Base-by-base conservation (phyloP, 2,797 vertebrate genomes). In the Phoeniculus purpureus region DNA sequence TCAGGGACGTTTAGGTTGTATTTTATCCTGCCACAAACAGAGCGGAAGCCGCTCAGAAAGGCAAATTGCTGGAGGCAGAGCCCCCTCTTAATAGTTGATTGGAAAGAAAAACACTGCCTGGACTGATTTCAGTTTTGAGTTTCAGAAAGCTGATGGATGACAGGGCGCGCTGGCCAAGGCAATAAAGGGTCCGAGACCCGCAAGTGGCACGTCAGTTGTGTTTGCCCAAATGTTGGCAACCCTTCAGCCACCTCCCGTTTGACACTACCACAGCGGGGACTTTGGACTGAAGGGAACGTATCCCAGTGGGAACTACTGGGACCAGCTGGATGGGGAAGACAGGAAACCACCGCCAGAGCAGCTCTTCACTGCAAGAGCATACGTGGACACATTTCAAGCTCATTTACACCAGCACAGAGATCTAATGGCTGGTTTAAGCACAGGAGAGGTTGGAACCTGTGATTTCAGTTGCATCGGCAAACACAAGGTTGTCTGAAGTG, bases 101-200 rank as follows among this genome's bases (percentile, higher is more conserved):
- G 78, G 84, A 72, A 89, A 91, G 87, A 89, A 62, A 48, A n/a
- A n/a, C n/a, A n/a, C n/a, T 19, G 81, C 89, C 54, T 20, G 51
- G 54, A 67, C 73, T 81, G 73, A 74, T 94, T 97, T 94, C 83
- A 52, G 75, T 93, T 96, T 94, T 88, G 62, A 87, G 81, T 79
- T 94, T 90, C 61, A 88, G 72, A 91, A 96, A 89, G 67, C 66
- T 83, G 72, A 95, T 92, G 51, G 68, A 81, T 61, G 71, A 55
- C 80, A 91, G 13, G 86, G 85, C 93, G 88, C 90, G 89, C 70
- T 95, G 65, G 61, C 47, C 29, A 71, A 85, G 76, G 79, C 94
- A 95, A 92, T 89, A 86, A 80, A 81, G 76, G 18, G 77, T 51
- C 74, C 76, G 80, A 89, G 81, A 73, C 59, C 78, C 91, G 88